phyloP scores from a whole-genome alignment of 2,888 invertebrate genomes.

The Scaptomyza reducta region DNA sequence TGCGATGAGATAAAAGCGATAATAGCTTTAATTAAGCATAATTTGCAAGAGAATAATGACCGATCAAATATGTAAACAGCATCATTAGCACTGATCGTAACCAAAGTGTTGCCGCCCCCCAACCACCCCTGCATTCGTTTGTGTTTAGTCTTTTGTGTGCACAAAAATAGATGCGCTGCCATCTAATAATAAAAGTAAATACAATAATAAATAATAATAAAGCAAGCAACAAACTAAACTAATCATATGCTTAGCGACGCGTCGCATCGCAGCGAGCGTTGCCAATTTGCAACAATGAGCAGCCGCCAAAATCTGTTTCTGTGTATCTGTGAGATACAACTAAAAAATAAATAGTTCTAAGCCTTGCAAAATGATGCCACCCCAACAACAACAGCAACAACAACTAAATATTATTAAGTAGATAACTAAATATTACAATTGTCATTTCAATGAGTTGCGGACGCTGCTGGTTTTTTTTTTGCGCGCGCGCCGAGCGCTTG shows the following conservation, averaged over 20 bases:
- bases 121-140: not conserved
- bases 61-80: slow-evolving; percentile 12
- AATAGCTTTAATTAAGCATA: slow-evolving; percentile 75
- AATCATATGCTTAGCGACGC: slow-evolving; percentile 66
- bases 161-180: slow-evolving; percentile 64
- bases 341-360: slow-evolving; percentile 75
- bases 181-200: slow-evolving; percentile 77
- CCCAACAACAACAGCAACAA: slow-evolving; percentile 39
- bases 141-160: slow-evolving; percentile 2
- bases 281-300: slow-evolving; percentile 76
- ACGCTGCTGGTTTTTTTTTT: slow-evolving; percentile 17
- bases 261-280: not conserved
- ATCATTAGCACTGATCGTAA: slow-evolving; percentile 15
- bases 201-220: slow-evolving; percentile 80
- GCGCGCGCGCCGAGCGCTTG: slow-evolving; percentile 54
- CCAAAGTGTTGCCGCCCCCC: not conserved
- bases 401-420: slow-evolving; percentile 32
- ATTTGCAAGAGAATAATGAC: slow-evolving; percentile 38
- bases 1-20: slow-evolving; percentile 58
- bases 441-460: slow-evolving; percentile 64
- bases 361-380: slow-evolving; percentile 76
- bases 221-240: slow-evolving; percentile 66
- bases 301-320: slow-evolving; percentile 30
- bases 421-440: slow-evolving; percentile 70
- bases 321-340: slow-evolving; percentile 55